Evolutionary conservation across 2,113 vertebrate species (phyloP), one percentile per base, ranked within the genome.

Genomic region (Elachura formosa): DNA sequence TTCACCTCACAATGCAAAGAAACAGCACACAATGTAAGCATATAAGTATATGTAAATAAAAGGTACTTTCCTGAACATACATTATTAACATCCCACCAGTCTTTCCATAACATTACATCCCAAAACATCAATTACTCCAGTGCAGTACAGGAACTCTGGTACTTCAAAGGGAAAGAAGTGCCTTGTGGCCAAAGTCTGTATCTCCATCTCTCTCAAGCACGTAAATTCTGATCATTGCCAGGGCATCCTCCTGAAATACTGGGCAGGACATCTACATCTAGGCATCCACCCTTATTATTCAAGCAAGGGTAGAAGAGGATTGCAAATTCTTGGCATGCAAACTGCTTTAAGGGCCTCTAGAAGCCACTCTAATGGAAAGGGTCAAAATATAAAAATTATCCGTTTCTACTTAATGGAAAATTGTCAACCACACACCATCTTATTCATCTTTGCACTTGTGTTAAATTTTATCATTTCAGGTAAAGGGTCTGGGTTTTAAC

Each of bases 371-470:
- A 88, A 69, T n/a, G 38, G 72, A 78, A 51, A 16, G 45, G 45
- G 12, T 11, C 43, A 82, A 85, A 93, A 71, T 17, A 46, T 9
- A 69, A 71, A 85, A 91, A 49, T 26, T 25, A 45, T 13, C 10
- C 55, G 17, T 29, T 36, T 81, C 46, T 33, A 56, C 4, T 10
- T 51, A 14, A 64, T 33, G 29, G 21, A 69, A 92, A 82, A 82
- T 9, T 68, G 34, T 49, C 66, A 87, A 20, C 31, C 31, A 43
- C 33, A 43, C 9, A n/a, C 31, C 43, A 56, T 62, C 12, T 41
- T 45, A 29, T 5, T 76, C 0, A 0, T 29, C 19, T 58, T 80
- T 2, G 1, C 11, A 4, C 22, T 31, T 64, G 15, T 36, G 29
- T 33, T 72, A 43, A 22, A 75, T 68, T 62, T 45, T 38, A 52